Evolutionary conservation across 2,888 invertebrate species (phyloP).

Genomic region (Trachelus troglodyta): DNA sequence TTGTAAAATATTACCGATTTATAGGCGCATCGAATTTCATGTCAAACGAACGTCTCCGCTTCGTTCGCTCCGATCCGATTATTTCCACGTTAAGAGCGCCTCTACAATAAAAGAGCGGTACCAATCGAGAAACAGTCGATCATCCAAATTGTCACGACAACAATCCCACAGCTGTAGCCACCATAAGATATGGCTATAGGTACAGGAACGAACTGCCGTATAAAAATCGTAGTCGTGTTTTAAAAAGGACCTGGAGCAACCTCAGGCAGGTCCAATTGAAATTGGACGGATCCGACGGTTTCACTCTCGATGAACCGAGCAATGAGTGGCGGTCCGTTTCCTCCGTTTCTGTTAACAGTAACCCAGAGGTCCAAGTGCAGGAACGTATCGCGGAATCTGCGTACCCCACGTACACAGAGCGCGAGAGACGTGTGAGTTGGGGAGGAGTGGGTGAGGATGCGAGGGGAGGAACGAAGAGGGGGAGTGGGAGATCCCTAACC

Average conservation of each 20-base stretch:
- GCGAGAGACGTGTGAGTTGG: not conserved
- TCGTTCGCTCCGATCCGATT: not conserved
- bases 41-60: not conserved
- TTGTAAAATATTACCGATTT: not conserved
- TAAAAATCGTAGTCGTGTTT: not conserved
- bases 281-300: not conserved
- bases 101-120: not conserved
- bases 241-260: not conserved
- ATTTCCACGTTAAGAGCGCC: not conserved
- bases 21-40: not conserved
- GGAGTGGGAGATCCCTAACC: slow-evolving; percentile 50
- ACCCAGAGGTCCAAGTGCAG: not conserved
- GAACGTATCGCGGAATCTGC: not conserved
- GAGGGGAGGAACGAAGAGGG: not conserved
- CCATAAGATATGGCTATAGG: not conserved
- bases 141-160: not conserved
- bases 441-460: slow-evolving; percentile 2
- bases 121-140: not conserved
- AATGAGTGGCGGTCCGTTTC: not conserved
- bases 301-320: not conserved
- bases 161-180: not conserved
- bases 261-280: not conserved
- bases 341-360: not conserved
- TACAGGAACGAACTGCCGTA: not conserved
- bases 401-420: not conserved